Evolutionary conservation across 2,797 vertebrate species (phyloP), one percentile per base, ranked within the genome.

Genomic region (Octomys mimax): DNA sequence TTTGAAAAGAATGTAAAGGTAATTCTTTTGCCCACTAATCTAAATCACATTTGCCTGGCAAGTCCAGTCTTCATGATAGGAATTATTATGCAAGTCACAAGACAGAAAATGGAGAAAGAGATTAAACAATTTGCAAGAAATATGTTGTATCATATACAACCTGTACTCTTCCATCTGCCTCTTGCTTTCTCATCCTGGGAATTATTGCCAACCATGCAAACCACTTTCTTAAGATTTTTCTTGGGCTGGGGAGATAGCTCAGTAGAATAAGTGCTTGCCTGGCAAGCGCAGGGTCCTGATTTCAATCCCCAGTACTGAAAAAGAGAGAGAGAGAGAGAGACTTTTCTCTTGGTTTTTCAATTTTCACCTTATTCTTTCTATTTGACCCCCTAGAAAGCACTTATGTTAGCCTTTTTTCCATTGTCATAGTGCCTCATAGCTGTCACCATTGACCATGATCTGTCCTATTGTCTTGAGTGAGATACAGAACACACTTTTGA

Each of bases 1-100:
- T 77, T 49, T 31, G 28, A 49, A 49, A 88, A 79, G 66, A 85
- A 85, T 85, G 49, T 92, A 54, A 52, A 94, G 36, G 26, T 83
- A 46, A 59, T 82, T 92, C 16, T 82, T 89, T 73, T 42, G 57
- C 19, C 57, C 14, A 26, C 31, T 59, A 54, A 46, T 87, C 49
- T 79, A 86, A 92, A 61, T 59, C 21, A 22, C 52, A 78, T 18
- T 91, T 84, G 26, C 79, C 42, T 59, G 75, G 21, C 62, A 57
- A 49, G 16, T 68, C 18, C 52, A 57, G 5, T 86, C 78, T 66
- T 88, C 78, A 26, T 26, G 10, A 33, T n/a, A 46, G 61, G 4
- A 54, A 42, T 61, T 54, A 61, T 85, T 54, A 59, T n/a, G 70
- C 6, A 61, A 28, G 49, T 73, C 52, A 87, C 33, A 42, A 28